A percentile compares a stretch with the other conserved stretches of the same genome.
phyloP scores from a whole-genome alignment of 1,140 invertebrate genomes.

The Scaptomyza pallida region DNA sequence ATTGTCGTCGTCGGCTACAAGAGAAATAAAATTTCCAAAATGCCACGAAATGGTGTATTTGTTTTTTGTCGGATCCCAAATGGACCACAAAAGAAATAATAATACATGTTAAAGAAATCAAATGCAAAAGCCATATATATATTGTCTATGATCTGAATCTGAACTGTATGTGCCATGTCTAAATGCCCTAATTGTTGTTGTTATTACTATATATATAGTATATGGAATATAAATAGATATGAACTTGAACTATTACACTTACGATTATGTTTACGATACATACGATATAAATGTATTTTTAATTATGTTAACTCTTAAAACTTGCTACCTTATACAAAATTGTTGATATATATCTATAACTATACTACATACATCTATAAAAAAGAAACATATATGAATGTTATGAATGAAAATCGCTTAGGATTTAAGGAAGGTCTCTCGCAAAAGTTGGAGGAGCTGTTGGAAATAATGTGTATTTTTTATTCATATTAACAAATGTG shows the following conservation, averaged over 20 bases:
- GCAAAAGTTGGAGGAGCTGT: conserved; percentile 30
- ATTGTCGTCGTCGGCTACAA: conserved; percentile 5
- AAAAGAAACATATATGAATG: conserved; percentile 55
- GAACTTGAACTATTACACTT: conserved; percentile 61
- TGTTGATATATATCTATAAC: conserved; percentile 74
- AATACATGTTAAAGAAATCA: background rate
- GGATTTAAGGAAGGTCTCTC: conserved; percentile 22
- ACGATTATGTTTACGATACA: conserved; percentile 50
- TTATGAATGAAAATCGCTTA: conserved; percentile 52
- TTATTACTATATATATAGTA: conserved; percentile 58
- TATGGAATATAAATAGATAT: conserved; percentile 4
- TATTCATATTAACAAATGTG: conserved; percentile 64
- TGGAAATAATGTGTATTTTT: conserved; percentile 70
- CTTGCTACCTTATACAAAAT: conserved; percentile 76
- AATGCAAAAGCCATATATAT: conserved; percentile 18
- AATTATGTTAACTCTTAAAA: conserved; percentile 57
- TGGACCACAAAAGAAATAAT: conserved; percentile 37
- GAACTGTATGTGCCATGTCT: conserved; percentile 80
- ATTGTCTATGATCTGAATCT: conserved; percentile 56
- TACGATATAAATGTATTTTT: no score
- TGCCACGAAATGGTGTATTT: conserved; percentile 23
- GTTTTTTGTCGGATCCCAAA: conserved; percentile 34
- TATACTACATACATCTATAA: conserved; percentile 52
- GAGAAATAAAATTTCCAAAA: conserved; percentile 69
- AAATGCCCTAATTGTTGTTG: conserved; percentile 75